Conservation (phyloP, 2,888 invertebrate species). For the Yponomeuta plumbellus region DNA sequence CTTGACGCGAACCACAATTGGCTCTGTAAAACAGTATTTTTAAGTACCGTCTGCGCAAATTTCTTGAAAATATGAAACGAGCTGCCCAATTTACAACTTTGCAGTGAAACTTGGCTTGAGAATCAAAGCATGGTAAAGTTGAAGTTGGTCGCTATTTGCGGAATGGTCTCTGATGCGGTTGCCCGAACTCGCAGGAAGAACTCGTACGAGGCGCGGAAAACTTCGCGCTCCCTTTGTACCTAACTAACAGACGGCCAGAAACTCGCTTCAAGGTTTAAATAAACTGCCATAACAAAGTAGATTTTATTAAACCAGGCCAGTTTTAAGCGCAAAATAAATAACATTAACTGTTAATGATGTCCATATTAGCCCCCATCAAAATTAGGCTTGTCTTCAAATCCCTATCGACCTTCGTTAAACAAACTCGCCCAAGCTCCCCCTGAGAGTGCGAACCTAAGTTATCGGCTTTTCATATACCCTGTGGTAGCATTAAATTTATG, state of each 20-base stretch:
- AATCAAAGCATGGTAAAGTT: not conserved
- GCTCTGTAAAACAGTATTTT: slow-evolving; percentile 73
- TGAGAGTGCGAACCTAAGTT: slow-evolving; percentile 1
- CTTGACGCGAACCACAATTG: slow-evolving; percentile 87
- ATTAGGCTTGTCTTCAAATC: not conserved
- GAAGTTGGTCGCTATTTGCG: slow-evolving; percentile 7
- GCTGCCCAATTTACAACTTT: not conserved
- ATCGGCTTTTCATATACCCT: slow-evolving; percentile 8
- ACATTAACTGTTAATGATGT: not conserved
- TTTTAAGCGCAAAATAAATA: not conserved
- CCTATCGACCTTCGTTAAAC: slow-evolving; percentile 1
- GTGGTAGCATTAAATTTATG: slow-evolving; percentile 3
- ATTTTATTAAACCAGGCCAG: not conserved
- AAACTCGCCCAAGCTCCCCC: not conserved
- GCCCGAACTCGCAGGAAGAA: not conserved
- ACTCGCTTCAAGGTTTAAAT: not conserved
- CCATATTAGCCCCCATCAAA: not conserved
- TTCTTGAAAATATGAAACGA: not conserved
- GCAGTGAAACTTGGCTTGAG: not conserved
- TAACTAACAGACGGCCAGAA: not conserved
- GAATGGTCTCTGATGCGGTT: slow-evolving; percentile 6
- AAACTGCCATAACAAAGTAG: not conserved
- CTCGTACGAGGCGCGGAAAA: not conserved
- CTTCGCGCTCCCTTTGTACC: not conserved
- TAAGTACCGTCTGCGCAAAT: not conserved